phyloP scores from a whole-genome alignment of 2,888 invertebrate species.

The Andrena hattorfiana region DNA sequence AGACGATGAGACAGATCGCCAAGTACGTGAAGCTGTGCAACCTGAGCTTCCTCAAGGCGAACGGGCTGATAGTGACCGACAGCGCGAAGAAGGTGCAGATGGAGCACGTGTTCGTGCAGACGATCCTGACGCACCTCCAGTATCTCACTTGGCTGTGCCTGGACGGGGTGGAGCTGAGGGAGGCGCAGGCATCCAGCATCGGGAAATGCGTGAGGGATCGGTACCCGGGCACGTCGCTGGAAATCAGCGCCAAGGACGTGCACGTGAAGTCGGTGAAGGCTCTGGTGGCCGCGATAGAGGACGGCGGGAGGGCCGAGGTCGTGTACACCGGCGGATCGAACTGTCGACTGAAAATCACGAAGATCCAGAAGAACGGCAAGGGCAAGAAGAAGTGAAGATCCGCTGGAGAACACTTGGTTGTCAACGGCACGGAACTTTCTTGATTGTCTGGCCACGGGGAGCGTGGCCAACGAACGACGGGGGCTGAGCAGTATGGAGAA shows the following conservation, averaged over 20 bases:
- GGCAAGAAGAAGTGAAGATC: conserved; percentile 74
- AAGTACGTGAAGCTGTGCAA: conserved; percentile 82
- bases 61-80: conserved; percentile 82
- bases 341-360: conserved; percentile 80
- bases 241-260: conserved; percentile 83
- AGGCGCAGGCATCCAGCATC: conserved; percentile 80
- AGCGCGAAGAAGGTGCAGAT: conserved; percentile 81
- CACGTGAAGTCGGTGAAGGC: conserved; percentile 82
- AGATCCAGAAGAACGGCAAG: conserved; percentile 77
- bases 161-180: conserved; percentile 81
- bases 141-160: conserved; percentile 83
- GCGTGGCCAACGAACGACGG: conserved; percentile 3
- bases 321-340: conserved; percentile 81
- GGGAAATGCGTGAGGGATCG: conserved; percentile 84
- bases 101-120: conserved; percentile 83
- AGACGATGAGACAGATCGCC: conserved; percentile 82
- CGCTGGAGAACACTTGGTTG: conserved; percentile 8
- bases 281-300: conserved; percentile 81
- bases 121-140: conserved; percentile 80
- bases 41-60: conserved; percentile 82
- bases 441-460: conserved; percentile 11
- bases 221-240: conserved; percentile 81
- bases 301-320: conserved; percentile 82
- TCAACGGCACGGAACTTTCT: conserved; percentile 24
- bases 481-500: background rate